phyloP scores from a whole-genome alignment of 2,113 vertebrate species.

The Myrmecobius fasciatus region DNA sequence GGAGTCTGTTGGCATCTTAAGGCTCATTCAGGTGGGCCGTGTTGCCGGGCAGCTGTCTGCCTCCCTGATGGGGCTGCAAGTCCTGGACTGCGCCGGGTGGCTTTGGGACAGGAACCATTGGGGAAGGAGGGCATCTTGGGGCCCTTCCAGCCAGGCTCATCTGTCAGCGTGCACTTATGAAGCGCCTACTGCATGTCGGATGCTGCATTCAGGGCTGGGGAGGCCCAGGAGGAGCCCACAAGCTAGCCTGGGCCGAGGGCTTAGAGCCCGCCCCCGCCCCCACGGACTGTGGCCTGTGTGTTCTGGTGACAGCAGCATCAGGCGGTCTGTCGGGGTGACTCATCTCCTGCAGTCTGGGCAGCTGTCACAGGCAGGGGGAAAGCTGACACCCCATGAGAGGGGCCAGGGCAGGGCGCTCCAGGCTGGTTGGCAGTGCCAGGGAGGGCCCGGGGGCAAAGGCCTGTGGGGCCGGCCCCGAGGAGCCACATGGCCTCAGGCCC shows the following conservation, averaged over 20 bases:
- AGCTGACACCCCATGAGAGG: constrained; percentile 51
- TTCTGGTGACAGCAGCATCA: constrained; percentile 76
- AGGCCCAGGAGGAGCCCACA: not conserved
- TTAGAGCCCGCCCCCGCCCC: not conserved
- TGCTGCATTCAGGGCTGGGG: no score
- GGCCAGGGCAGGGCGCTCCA: not conserved
- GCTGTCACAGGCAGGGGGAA: constrained; percentile 74
- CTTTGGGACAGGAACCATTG: no score
- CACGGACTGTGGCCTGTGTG: constrained; percentile 74
- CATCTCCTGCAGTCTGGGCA: constrained; percentile 73
- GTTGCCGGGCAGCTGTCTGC: no score
- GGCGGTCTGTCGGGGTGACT: constrained; percentile 73
- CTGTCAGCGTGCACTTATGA: not conserved
- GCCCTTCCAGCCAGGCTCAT: not conserved
- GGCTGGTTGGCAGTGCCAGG: not conserved
- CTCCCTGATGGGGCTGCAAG: not conserved
- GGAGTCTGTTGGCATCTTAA: not conserved
- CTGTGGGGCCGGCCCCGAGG: no score
- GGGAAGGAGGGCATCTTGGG: not conserved
- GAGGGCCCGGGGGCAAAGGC: not conserved
- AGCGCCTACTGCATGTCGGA: rapidly evolving
- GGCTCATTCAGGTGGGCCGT: not conserved
- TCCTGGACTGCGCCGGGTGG: no score
- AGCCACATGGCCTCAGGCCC: no score
- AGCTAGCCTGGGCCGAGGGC: not conserved